Conservation (phyloP, 2,888 invertebrate genomes). For the Agrotis exclamationis region DNA sequence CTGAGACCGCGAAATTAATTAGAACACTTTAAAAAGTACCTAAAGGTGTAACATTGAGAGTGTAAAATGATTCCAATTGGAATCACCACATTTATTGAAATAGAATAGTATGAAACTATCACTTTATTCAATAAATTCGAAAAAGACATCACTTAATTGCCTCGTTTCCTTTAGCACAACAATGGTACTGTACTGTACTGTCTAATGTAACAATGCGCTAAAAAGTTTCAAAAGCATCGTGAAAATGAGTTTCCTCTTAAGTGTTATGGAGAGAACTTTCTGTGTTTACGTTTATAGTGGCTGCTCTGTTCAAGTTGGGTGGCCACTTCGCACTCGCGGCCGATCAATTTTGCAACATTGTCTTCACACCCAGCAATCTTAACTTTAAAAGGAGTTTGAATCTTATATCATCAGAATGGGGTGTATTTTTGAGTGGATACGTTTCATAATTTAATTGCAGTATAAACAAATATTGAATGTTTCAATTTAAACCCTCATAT, state of each 20-base stretch:
- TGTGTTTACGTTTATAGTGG: neutral
- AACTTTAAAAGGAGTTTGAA: constrained; percentile 8
- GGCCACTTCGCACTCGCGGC: constrained; percentile 67
- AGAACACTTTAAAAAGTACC: too few species aligned
- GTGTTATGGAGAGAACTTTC: neutral
- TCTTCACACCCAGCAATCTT: constrained; percentile 47
- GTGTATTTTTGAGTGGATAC: constrained; percentile 4
- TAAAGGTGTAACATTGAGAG: too few species aligned
- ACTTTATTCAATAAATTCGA: too few species aligned
- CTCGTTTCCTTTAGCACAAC: too few species aligned
- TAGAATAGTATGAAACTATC: too few species aligned
- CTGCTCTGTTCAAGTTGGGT: constrained; percentile 71
- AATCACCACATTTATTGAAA: too few species aligned
- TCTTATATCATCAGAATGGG: neutral
- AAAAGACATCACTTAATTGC: too few species aligned
- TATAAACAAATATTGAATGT: constrained; percentile 58
- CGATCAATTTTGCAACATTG: constrained; percentile 69
- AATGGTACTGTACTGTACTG: neutral
- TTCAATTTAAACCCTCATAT: constrained; percentile 46
- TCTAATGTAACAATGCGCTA: neutral
- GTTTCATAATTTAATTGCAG: constrained; percentile 35
- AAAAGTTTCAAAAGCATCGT: neutral
- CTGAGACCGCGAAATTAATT: too few species aligned
- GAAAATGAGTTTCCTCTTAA: neutral
- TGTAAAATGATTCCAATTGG: too few species aligned